Conservation (phyloP, 2,113 vertebrate species). For the mouse (Mus musculus) region GRCm39 chr9:46081001-46081500, state of each 20-base stretch:
- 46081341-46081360: slow-evolving; percentile 57
- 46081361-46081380: slow-evolving; percentile 60
- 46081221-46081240: slow-evolving; percentile 50
- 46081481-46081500: slow-evolving; percentile 54
- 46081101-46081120: background rate
- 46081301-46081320: background rate
- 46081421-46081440: slow-evolving; percentile 70
- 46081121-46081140: slow-evolving; percentile 58
- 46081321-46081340: background rate
- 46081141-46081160: slow-evolving; percentile 50
- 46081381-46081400: slow-evolving; percentile 57
- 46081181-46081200: slow-evolving; percentile 45
- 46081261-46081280: background rate
- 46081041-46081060: accelerated
- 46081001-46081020: background rate
- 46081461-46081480: slow-evolving; percentile 57
- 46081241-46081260: background rate
- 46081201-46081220: background rate
- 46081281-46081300: slow-evolving; percentile 21
- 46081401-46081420: slow-evolving; percentile 53
- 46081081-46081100: background rate
- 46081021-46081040: background rate
- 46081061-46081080: background rate
- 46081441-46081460: slow-evolving; percentile 47
- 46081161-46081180: slow-evolving; percentile 28